phyloP scores from a whole-genome alignment of 1,140 invertebrate genomes.

The Sinella curviseta region DNA sequence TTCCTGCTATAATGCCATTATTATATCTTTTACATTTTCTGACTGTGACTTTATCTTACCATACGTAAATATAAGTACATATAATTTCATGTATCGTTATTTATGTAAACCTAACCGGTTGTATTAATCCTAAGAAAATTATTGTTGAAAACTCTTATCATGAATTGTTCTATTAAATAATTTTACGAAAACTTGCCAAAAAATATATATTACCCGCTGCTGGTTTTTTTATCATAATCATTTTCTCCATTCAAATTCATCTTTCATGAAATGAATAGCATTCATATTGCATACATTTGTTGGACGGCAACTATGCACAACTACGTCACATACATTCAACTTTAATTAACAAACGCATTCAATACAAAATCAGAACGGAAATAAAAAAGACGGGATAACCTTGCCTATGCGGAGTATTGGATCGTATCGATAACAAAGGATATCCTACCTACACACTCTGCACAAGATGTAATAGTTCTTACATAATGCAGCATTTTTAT shows the following conservation, averaged over 20 bases:
- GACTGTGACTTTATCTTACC: background rate
- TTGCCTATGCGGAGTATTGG: background rate
- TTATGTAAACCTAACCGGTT: background rate
- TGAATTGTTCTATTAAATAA: no score
- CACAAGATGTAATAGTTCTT: background rate
- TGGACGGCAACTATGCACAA: no score
- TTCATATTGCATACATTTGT: background rate
- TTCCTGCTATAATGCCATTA: background rate
- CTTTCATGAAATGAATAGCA: background rate
- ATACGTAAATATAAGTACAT: no score
- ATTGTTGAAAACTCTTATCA: no score
- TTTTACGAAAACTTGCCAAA: no score
- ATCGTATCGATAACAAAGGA: background rate
- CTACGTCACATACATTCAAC: background rate
- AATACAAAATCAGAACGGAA: background rate
- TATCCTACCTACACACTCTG: no score
- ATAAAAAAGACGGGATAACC: background rate
- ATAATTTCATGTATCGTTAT: background rate
- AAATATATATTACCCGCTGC: no score
- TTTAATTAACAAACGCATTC: background rate
- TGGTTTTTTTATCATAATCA: no score
- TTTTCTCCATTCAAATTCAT: no score
- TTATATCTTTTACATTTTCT: background rate
- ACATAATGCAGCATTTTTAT: background rate
- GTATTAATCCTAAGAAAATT: no score